Evolutionary conservation across 1,140 invertebrate species (phyloP).

Genomic region (Tetramorium alpestre): DNA sequence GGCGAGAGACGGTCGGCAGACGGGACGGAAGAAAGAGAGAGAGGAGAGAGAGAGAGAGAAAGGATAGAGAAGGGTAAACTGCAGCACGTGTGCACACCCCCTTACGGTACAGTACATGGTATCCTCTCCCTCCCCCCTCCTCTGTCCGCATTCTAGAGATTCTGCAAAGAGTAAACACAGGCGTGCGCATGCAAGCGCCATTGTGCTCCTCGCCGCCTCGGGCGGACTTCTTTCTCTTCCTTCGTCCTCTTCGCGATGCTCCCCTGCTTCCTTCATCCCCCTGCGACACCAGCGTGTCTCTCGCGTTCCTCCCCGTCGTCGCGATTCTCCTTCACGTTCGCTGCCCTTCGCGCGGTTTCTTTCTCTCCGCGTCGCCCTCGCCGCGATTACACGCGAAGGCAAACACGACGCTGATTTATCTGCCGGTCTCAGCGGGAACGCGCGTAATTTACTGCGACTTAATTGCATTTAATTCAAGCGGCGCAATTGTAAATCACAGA

Average conservation of each 20-base stretch:
- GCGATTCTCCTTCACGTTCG: background rate
- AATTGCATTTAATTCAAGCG: constrained; percentile 80
- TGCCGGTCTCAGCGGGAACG: constrained; percentile 60
- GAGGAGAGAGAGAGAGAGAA: background rate
- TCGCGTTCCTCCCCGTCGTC: background rate
- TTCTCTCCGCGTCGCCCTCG: constrained; percentile 23
- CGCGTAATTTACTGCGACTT: constrained; percentile 78
- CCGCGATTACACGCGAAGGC: constrained; percentile 74
- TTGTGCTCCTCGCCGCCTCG: constrained; percentile 52
- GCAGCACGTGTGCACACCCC: constrained; percentile 68
- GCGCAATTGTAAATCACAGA: constrained; percentile 79
- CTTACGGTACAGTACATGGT: constrained; percentile 37
- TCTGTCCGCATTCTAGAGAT: constrained; percentile 66
- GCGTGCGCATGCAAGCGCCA: constrained; percentile 27
- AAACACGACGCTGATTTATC: constrained; percentile 78
- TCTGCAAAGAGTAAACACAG: constrained; percentile 34
- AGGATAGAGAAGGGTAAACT: constrained; percentile 39
- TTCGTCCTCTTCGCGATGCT: background rate
- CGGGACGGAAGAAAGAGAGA: background rate
- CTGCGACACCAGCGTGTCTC: background rate
- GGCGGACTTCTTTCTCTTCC: constrained; percentile 12
- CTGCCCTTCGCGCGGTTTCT: constrained; percentile 6
- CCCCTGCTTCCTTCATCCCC: background rate
- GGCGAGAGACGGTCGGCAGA: constrained; percentile 9
- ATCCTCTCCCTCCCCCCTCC: background rate